Base-by-base conservation (phyloP, 2,888 invertebrate species). In the Pheosia tremula region DNA sequence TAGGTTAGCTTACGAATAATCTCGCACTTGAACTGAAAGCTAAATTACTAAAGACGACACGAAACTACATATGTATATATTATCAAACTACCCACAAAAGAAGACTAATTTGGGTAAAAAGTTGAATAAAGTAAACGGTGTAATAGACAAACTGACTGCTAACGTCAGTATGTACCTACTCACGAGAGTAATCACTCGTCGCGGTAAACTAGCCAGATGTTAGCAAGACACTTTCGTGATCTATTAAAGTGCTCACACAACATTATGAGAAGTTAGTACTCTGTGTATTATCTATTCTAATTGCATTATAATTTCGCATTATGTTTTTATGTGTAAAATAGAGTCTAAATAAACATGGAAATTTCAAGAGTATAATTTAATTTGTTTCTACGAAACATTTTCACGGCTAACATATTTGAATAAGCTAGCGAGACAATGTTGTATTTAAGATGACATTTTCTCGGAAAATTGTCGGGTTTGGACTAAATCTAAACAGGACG, bases 161-260 rank as follows among this genome's bases (percentile, higher is more conserved):
- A 11, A 53, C 53, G 53, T 53, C 53, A 53, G 37, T 1, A 8
- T 0, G 24, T 24, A 24, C 24, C 24, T 11, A 55, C 39, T 47
- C 64, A 36, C 37, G 41, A 61, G 41, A 67, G 50, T 63, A 60
- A 67, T 67, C 60, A 61, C 45, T 36, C 60, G 53, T 54, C 53
- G 7, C 37, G 53, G 37, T 53, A 56, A 62, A 65, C 59, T 57
- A 58, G 36, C 65, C 65, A 65, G 62, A 63, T 71, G 60, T 54
- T 64, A 58, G 24, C 57, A 49, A 38, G 53, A 61, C 61, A 58
- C 41, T 61, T 63, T 63, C 69, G 59, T 60, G 63, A 61, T 62
- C 56, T 24, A 61, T 45, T 50, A 56, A 65, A 60, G 63, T 65
- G 56, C 50, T 50, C 24, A 50, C 24, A 24, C 24, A 50, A 7